Conservation (phyloP, 1,140 invertebrate species). For the Zaprionus inermis region DNA sequence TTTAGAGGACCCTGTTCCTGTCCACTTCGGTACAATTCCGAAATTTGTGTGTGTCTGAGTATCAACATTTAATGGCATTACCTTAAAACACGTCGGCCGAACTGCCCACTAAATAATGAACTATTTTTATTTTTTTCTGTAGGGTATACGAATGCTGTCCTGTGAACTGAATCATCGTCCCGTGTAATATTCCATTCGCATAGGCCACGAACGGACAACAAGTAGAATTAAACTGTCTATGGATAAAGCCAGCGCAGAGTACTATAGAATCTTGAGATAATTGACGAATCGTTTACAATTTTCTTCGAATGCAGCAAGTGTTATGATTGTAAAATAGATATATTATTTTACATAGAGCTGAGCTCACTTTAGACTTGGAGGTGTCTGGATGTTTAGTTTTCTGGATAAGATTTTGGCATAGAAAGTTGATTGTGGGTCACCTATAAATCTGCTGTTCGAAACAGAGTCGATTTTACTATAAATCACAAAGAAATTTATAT, state of each 20-base stretch:
- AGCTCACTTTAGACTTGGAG: neutral
- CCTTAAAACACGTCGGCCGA: conserved; percentile 62
- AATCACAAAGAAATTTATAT: no score
- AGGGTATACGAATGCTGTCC: conserved; percentile 11
- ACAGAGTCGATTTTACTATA: neutral
- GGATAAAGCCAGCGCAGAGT: conserved; percentile 2
- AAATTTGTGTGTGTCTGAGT: conserved; percentile 47
- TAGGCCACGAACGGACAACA: conserved; percentile 2
- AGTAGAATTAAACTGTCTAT: conserved; percentile 11
- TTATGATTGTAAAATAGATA: no score
- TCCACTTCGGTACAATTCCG: neutral
- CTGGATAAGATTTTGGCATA: neutral
- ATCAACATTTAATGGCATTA: conserved; percentile 72
- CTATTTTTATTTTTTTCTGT: conserved; percentile 20
- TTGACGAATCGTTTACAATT: no score
- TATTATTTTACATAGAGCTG: no score
- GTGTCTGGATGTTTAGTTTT: neutral
- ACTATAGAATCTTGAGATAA: neutral
- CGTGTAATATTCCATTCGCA: neutral
- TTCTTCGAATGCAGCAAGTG: no score
- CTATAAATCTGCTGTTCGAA: neutral
- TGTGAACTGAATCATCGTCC: neutral
- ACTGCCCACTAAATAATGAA: conserved; percentile 49
- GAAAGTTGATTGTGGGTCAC: conserved; percentile 2
- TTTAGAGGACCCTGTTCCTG: neutral